Conservation (phyloP, 2,888 invertebrate species). For the Luffia ferchaultella region DNA sequence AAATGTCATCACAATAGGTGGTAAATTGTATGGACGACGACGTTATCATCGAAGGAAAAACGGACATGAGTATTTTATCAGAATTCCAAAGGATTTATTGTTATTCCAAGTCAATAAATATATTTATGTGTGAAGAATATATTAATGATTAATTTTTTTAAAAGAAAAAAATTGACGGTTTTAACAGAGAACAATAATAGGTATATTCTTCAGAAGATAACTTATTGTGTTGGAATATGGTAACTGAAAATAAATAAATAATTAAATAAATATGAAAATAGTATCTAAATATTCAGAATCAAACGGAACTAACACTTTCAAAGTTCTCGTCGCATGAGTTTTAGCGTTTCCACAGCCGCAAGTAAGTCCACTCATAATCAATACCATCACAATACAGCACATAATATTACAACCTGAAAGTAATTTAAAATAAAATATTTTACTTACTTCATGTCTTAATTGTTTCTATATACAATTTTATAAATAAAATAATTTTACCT, state of each 20-base stretch:
- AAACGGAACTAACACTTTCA: slow-evolving; percentile 41
- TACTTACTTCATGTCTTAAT: no score
- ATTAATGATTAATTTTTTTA: no score
- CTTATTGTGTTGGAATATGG: no score
- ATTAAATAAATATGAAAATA: neutral
- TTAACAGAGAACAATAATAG: no score
- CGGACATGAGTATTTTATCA: no score
- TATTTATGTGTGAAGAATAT: no score
- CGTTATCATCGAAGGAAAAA: no score
- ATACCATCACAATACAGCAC: slow-evolving; percentile 48
- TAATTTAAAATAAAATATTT: neutral
- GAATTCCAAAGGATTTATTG: no score
- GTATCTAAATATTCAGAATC: neutral
- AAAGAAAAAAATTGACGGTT: neutral
- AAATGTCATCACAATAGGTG: no score
- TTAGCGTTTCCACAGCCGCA: slow-evolving; percentile 51
- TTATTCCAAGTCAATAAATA: no score
- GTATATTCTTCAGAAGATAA: no score
- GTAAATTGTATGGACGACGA: no score
- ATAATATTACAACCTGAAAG: slow-evolving; percentile 40
- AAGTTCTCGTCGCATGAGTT: slow-evolving; percentile 42
- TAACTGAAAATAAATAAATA: neutral
- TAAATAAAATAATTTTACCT: neutral
- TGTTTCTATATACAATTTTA: slow-evolving; percentile 3
- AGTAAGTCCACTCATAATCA: slow-evolving; percentile 56